A percentile compares a stretch with the other conserved stretches of the same genome.
These are phyloP conservation scores for Mimumesa dahlbomi DNA, from an alignment of 2,888 invertebrate genomes.

Conservation along the genomic window DNA sequence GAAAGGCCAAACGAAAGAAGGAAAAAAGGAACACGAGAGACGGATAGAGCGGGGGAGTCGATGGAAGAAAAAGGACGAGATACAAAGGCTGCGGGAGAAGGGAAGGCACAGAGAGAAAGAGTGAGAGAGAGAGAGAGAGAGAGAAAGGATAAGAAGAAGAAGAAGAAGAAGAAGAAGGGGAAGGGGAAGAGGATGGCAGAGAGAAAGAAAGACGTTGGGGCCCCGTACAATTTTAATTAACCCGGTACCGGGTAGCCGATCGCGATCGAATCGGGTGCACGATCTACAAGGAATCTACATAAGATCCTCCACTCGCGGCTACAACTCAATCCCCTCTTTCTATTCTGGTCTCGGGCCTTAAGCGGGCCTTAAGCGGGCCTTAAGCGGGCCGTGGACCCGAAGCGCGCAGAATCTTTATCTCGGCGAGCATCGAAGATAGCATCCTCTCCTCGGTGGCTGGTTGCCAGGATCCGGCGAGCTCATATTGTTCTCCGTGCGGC, in stretches of 20 bases:
- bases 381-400: conserved; percentile 41
- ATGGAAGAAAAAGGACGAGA: conserved; percentile 20
- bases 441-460: conserved; percentile 64
- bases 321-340: conserved; percentile 79
- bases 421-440: conserved; percentile 77
- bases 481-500: conserved; percentile 75
- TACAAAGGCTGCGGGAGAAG: no score
- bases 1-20: background rate
- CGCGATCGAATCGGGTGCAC: conserved; percentile 81
- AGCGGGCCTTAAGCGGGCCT: no score
- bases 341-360: conserved; percentile 63
- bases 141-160: background rate
- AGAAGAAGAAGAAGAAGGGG: conserved; percentile 25
- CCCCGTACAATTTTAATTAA: conserved; percentile 80
- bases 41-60: background rate
- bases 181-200: conserved; percentile 12
- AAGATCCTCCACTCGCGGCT: conserved; percentile 81
- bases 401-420: conserved; percentile 71
- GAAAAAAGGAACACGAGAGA: no score
- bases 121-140: conserved; percentile 18
- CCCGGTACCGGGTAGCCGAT: conserved; percentile 79
- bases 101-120: conserved; percentile 29
- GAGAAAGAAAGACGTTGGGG: conserved; percentile 55
- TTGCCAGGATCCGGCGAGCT: conserved; percentile 61
- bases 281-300: conserved; percentile 81